Evolutionary conservation across 1,140 invertebrate genomes (phyloP).

Genomic region (Daktulosphaira vitifoliae): DNA sequence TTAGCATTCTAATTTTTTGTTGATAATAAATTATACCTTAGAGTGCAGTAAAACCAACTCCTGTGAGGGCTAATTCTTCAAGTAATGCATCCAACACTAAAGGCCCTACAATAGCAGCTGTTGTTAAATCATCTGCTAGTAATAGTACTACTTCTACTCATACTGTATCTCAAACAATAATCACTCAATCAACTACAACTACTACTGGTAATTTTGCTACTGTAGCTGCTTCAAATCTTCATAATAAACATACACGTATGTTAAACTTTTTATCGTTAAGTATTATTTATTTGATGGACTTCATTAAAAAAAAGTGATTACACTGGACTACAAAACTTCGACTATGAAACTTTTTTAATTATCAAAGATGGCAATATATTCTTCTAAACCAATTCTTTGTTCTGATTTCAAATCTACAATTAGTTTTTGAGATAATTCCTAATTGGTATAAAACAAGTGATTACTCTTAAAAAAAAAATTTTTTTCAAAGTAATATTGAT

Average conservation of each 20-base stretch:
- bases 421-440: too few species aligned
- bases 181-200: conserved; percentile 23
- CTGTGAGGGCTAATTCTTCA: conserved; percentile 45
- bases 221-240: conserved; percentile 48
- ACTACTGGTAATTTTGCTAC: conserved; percentile 53
- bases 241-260: conserved; percentile 28
- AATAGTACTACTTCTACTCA: conserved; percentile 20
- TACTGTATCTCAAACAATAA: conserved; percentile 25
- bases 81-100: background rate
- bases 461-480: too few species aligned
- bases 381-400: too few species aligned
- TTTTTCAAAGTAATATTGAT: too few species aligned
- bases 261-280: too few species aligned
- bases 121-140: conserved; percentile 28
- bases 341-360: too few species aligned
- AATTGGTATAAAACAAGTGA: too few species aligned
- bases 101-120: conserved; percentile 20
- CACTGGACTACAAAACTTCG: too few species aligned
- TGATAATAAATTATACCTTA: conserved; percentile 36
- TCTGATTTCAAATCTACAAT: too few species aligned
- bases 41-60: conserved; percentile 57
- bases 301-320: too few species aligned
- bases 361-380: too few species aligned
- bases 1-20: conserved; percentile 3
- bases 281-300: too few species aligned